These are phyloP conservation scores for Zaprionus inermis DNA, from an alignment of 1,140 invertebrate genomes.

Conservation along the genomic window DNA sequence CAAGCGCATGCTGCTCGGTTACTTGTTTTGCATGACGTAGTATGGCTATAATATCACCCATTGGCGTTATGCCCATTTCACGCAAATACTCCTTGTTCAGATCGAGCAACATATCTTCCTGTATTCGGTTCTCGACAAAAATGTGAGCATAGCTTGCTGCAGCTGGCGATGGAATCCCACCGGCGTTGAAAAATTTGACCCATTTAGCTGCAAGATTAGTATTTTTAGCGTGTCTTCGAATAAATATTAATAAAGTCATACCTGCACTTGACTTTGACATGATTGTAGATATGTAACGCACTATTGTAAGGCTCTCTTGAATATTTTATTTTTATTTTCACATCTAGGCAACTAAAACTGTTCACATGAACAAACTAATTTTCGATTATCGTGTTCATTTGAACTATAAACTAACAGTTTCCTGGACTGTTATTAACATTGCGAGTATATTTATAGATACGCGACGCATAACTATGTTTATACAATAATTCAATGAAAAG, in stretches of 20 bases:
- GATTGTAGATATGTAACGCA: slow-evolving; percentile 7
- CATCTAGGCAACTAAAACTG: background rate
- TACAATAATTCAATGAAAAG: background rate
- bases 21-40: slow-evolving; percentile 91
- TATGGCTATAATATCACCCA: slow-evolving; percentile 94
- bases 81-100: slow-evolving; percentile 92
- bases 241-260: slow-evolving; percentile 13
- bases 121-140: slow-evolving; percentile 93
- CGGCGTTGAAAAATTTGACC: slow-evolving; percentile 91
- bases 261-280: slow-evolving; percentile 75
- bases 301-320: background rate
- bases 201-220: slow-evolving; percentile 84
- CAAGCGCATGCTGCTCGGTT: slow-evolving; percentile 87
- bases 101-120: slow-evolving; percentile 92
- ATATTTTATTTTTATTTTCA: slow-evolving; percentile 12
- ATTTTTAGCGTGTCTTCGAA: background rate
- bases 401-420: background rate
- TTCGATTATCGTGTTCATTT: background rate
- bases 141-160: slow-evolving; percentile 91
- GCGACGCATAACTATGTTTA: background rate
- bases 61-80: slow-evolving; percentile 92
- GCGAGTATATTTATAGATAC: background rate
- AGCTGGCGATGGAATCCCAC: slow-evolving; percentile 90
- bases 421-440: background rate
- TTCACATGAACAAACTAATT: background rate